Conservation (phyloP, 2,113 vertebrate species). For the Motacilla tschutschensis region DNA sequence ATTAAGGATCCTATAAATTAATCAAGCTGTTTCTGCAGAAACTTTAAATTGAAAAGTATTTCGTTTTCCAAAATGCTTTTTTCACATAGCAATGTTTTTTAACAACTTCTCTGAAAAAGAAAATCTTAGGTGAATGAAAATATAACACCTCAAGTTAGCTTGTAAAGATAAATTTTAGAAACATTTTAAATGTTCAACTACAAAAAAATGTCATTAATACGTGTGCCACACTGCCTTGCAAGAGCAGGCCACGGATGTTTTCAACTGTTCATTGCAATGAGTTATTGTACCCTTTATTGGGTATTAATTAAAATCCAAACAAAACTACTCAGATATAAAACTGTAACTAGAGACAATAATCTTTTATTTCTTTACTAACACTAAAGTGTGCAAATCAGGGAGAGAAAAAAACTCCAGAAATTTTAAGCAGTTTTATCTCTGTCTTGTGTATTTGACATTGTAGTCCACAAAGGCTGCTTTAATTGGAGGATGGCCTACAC, state of each 20-base stretch:
- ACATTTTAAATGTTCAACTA: neutral
- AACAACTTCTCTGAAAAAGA: neutral
- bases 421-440: neutral
- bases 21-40: neutral
- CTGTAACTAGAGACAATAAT: neutral
- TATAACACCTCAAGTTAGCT: neutral
- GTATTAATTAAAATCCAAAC: neutral
- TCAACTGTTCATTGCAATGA: neutral
- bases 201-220: neutral
- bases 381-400: neutral
- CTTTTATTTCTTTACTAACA: neutral
- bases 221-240: neutral
- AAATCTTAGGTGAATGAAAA: neutral
- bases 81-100: neutral
- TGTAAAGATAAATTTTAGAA: neutral
- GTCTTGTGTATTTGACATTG: neutral
- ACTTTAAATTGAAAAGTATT: neutral
- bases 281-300: neutral
- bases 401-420: neutral
- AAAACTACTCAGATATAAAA: neutral
- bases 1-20: slow-evolving; percentile 5
- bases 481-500: neutral
- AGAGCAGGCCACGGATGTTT: neutral
- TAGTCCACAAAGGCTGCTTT: neutral
- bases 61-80: neutral